phyloP scores from a whole-genome alignment of 2,113 vertebrate genomes.

The Cyphomyrus plagiostoma region DNA sequence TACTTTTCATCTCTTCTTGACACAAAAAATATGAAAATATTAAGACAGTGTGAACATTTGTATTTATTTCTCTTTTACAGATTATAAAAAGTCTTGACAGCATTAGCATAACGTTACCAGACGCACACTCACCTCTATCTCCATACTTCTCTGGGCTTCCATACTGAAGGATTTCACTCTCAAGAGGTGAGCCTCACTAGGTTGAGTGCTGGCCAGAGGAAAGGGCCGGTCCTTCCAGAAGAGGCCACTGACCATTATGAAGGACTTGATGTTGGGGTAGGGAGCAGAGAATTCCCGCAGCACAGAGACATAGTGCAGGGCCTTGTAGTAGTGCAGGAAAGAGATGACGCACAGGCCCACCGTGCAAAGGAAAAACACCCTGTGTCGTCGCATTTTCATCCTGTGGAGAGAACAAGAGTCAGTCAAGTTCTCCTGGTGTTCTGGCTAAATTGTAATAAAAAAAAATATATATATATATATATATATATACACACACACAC shows the following conservation, averaged over 20 bases:
- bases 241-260: conserved; percentile 41
- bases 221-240: conserved; percentile 72
- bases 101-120: neutral
- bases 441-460: neutral
- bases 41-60: too few species aligned
- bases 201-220: conserved; percentile 51
- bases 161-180: neutral
- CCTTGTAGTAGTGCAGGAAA: conserved; percentile 76
- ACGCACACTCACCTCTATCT: neutral
- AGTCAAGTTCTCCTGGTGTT: neutral
- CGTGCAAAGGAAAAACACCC: conserved; percentile 74
- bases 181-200: conserved; percentile 26
- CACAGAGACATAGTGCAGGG: conserved; percentile 71
- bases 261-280: conserved; percentile 66
- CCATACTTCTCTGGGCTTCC: neutral
- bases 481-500: too few species aligned
- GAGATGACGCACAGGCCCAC: conserved; percentile 77
- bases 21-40: neutral
- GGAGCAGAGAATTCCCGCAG: conserved; percentile 68
- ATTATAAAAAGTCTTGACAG: neutral
- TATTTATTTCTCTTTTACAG: neutral
- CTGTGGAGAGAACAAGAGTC: conserved; percentile 39
- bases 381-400: conserved; percentile 78
- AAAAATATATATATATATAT: too few species aligned
- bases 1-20: neutral